Conservation (phyloP, 2,888 invertebrate species). For the Leistus spinibarbis region DNA sequence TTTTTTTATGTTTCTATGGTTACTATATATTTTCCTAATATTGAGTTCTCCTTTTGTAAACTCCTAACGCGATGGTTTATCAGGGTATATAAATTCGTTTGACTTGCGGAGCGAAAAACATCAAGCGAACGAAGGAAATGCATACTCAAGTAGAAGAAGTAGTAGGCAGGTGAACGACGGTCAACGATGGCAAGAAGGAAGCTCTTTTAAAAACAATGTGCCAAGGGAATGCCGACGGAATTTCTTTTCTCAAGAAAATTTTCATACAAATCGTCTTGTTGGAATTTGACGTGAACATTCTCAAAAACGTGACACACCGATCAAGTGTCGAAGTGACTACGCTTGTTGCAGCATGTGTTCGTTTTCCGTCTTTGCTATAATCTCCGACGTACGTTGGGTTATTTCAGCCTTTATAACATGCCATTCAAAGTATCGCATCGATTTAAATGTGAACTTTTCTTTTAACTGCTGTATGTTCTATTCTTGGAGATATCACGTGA, state of each 20-base stretch:
- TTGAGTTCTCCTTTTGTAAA: no score
- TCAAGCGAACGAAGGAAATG: neutral
- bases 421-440: no score
- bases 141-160: neutral
- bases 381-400: neutral
- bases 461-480: no score
- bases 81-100: neutral
- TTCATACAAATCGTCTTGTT: constrained; percentile 52
- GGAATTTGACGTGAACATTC: constrained; percentile 47
- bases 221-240: constrained; percentile 46
- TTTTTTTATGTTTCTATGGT: no score
- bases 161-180: neutral
- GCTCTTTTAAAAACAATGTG: constrained; percentile 45
- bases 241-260: constrained; percentile 48
- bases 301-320: constrained; percentile 41
- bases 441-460: no score
- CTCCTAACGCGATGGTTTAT: neutral
- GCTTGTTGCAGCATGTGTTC: neutral
- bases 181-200: constrained; percentile 2
- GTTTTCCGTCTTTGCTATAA: neutral
- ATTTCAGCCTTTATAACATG: neutral
- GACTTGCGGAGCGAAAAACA: neutral
- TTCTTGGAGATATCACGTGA: no score
- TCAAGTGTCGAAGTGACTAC: constrained; percentile 15
- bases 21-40: no score